Conservation (phyloP, 1,140 invertebrate species). For the Oryctes rhinoceros region DNA sequence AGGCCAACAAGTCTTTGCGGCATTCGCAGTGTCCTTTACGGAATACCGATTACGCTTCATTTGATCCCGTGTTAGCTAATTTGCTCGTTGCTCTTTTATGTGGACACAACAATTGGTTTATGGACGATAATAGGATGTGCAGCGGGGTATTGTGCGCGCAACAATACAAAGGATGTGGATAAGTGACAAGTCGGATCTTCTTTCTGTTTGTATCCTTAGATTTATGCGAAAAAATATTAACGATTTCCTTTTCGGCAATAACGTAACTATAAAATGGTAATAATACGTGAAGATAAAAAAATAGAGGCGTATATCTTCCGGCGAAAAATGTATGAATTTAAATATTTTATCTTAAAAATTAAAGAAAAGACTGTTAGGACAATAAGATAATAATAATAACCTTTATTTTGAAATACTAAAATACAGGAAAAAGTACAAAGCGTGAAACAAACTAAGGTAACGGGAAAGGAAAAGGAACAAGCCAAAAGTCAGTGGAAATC, state of each 20-base stretch:
- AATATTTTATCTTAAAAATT: no score
- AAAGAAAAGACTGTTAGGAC: no score
- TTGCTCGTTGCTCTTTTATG: constrained; percentile 30
- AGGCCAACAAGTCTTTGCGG: constrained; percentile 30
- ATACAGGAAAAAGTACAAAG: no score
- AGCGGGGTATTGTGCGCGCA: neutral
- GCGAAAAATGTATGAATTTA: no score
- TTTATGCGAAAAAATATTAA: constrained; percentile 16
- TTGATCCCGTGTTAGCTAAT: constrained; percentile 27
- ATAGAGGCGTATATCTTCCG: no score
- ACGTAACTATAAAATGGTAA: neutral
- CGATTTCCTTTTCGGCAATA: neutral
- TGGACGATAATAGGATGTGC: constrained; percentile 33
- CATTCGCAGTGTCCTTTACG: neutral
- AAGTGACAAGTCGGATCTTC: constrained; percentile 28
- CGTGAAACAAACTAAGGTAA: no score
- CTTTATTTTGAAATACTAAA: no score
- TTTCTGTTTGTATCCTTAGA: neutral
- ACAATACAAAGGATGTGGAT: constrained; percentile 12
- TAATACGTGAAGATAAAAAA: no score
- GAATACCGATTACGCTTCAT: constrained; percentile 23
- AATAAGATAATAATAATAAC: no score
- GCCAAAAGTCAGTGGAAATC: no score
- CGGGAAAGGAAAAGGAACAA: no score
- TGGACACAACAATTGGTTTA: constrained; percentile 32